phyloP scores from a whole-genome alignment of 2,113 vertebrate species.

The Bungarus multicinctus region DNA sequence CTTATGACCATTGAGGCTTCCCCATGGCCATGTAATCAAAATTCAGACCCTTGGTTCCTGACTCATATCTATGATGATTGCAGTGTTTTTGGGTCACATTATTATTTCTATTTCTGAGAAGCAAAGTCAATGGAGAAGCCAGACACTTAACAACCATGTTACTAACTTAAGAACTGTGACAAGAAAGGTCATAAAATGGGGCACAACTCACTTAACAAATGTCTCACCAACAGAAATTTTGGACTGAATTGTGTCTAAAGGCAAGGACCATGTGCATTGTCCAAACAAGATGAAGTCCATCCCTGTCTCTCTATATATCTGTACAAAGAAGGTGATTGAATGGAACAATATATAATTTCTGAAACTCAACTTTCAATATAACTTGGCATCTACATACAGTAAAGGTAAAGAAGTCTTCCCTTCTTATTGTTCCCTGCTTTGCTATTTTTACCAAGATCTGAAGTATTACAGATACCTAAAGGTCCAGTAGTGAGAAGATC shows the following conservation, averaged over 20 bases:
- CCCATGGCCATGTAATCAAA: background rate
- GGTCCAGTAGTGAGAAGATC: background rate
- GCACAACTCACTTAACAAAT: background rate
- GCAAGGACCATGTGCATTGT: background rate
- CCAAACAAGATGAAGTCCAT: background rate
- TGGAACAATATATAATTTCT: background rate
- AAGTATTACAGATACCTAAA: background rate
- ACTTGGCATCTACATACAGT: background rate
- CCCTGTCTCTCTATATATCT: background rate
- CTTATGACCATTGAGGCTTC: background rate
- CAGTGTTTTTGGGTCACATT: background rate
- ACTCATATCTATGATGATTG: background rate
- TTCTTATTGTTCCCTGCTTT: background rate
- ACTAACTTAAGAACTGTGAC: background rate
- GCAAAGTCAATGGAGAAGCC: background rate
- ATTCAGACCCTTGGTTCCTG: background rate
- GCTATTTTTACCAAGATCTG: background rate
- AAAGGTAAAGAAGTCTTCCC: background rate
- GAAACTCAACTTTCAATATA: background rate
- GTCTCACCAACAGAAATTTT: background rate
- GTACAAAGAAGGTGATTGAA: background rate
- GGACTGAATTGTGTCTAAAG: background rate
- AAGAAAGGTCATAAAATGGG: background rate
- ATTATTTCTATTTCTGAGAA: background rate
- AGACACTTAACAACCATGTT: background rate